A percentile compares a stretch with the other conserved stretches of the same genome.
Evolutionary conservation across 2,888 invertebrate genomes (phyloP).

Genomic region (Corbicula japonica): DNA sequence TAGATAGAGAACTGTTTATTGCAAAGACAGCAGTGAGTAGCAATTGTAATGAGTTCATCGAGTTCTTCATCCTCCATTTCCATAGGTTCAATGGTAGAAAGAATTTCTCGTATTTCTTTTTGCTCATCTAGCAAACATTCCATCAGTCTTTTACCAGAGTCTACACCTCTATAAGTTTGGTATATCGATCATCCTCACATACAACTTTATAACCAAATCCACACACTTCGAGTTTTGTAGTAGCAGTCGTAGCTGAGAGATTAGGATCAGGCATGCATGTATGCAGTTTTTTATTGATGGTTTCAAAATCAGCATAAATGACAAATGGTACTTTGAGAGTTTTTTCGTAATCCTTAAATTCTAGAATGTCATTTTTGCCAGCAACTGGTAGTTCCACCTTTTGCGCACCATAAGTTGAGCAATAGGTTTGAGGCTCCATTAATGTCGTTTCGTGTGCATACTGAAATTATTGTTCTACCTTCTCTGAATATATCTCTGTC

Average conservation of each 20-base stretch:
- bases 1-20: constrained; percentile 1
- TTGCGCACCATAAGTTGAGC: constrained; percentile 47
- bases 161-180: constrained; percentile 44
- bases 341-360: constrained; percentile 56
- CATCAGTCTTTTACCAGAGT: constrained; percentile 40
- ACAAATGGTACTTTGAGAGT: constrained; percentile 47
- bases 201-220: constrained; percentile 52
- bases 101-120: constrained; percentile 35
- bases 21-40: constrained; percentile 34
- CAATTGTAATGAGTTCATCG: constrained; percentile 17
- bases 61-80: too few relatives aligned
- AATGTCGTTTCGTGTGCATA: constrained; percentile 27
- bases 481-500: neutral
- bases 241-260: too few relatives aligned
- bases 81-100: constrained; percentile 42
- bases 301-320: constrained; percentile 62
- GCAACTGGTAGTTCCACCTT: constrained; percentile 48
- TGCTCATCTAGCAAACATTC: constrained; percentile 43
- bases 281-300: constrained; percentile 30
- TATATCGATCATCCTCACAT: constrained; percentile 39
- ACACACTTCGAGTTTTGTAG: constrained; percentile 35
- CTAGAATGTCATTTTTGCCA: constrained; percentile 51
- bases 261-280: constrained; percentile 33
- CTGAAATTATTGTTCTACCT: constrained; percentile 32
- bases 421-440: constrained; percentile 39